Conservation (phyloP, 2,888 invertebrate species). For the Drosophila affinis region DNA sequence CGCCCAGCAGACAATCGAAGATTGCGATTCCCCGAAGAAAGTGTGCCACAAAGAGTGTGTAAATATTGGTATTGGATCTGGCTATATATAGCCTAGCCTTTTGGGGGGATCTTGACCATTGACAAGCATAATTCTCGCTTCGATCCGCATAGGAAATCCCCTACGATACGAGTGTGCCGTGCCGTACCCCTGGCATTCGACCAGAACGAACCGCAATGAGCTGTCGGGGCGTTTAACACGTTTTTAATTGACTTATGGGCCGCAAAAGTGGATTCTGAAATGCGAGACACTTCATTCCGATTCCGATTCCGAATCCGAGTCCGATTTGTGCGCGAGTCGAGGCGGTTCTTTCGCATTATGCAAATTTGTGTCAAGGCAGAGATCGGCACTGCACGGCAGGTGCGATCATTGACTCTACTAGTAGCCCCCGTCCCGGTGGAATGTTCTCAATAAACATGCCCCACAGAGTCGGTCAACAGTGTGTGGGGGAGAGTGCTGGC, state of each 20-base stretch:
- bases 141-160: constrained; percentile 67
- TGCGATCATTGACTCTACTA: constrained; percentile 51
- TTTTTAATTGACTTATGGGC: constrained; percentile 64
- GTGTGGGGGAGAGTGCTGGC: neutral
- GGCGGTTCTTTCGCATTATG: constrained; percentile 28
- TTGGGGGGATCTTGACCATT: constrained; percentile 1
- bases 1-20: constrained; percentile 45
- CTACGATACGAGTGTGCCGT: constrained; percentile 3
- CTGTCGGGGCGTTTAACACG: constrained; percentile 43
- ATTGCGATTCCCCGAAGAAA: constrained; percentile 48
- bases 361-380: constrained; percentile 48
- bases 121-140: constrained; percentile 21
- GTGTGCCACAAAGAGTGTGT: constrained; percentile 39
- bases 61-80: constrained; percentile 20
- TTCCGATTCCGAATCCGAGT: constrained; percentile 16
- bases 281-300: constrained; percentile 32
- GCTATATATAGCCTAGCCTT: constrained; percentile 50
- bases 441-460: constrained; percentile 22
- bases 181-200: constrained; percentile 45
- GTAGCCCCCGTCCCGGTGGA: constrained; percentile 17
- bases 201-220: constrained; percentile 40
- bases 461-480: neutral
- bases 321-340: constrained; percentile 3
- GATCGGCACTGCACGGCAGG: constrained; percentile 29
- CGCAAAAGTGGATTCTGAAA: constrained; percentile 45